These are phyloP conservation scores for Axea sp. DNA, from an alignment of 2,888 invertebrate species.

Conservation along the genomic window DNA sequence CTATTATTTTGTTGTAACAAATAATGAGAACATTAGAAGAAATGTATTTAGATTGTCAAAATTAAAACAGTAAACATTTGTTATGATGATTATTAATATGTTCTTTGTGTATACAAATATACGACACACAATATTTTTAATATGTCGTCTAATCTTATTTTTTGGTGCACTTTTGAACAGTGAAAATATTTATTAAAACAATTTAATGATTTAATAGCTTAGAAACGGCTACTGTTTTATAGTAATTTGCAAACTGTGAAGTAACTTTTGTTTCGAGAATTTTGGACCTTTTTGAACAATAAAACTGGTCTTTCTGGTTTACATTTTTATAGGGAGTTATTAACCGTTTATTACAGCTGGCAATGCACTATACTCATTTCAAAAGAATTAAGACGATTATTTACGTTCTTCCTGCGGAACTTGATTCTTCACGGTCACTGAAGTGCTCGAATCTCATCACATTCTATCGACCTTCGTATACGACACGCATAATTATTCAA, in stretches of 20 bases:
- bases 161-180: too few species aligned
- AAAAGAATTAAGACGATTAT: constrained; percentile 28
- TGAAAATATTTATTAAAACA: neutral
- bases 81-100: too few species aligned
- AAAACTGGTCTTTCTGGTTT: constrained; percentile 16
- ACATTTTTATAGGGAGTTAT: constrained; percentile 28
- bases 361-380: constrained; percentile 12
- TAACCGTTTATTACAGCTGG: constrained; percentile 29
- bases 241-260: neutral
- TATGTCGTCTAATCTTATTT: too few species aligned
- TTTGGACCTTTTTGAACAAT: constrained; percentile 9
- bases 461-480: constrained; percentile 37
- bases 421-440: constrained; percentile 50
- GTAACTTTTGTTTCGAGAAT: constrained; percentile 2
- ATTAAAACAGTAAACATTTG: too few species aligned
- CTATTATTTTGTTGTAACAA: too few species aligned
- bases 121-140: too few species aligned
- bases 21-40: too few species aligned
- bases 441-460: constrained; percentile 38
- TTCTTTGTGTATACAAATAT: too few species aligned
- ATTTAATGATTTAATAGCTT: too few species aligned
- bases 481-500: constrained; percentile 33
- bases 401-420: constrained; percentile 48
- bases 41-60: too few species aligned
- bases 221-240: too few species aligned